Conservation (phyloP, 2,888 invertebrate species). For the Apamea sordens region DNA sequence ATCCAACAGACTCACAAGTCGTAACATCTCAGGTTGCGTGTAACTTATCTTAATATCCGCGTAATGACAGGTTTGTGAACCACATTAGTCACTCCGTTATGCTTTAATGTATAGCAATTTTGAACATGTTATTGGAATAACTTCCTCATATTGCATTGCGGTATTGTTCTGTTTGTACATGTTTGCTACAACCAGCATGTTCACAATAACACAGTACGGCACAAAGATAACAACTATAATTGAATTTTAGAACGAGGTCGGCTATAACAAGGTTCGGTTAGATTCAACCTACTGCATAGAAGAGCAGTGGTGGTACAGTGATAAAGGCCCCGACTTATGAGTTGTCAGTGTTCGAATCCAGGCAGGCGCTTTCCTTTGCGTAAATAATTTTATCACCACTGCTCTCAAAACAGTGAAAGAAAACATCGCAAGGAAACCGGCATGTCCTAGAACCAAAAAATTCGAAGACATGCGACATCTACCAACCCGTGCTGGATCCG, state of each 20-base stretch:
- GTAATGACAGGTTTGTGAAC: constrained; percentile 66
- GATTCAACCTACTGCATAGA: no score
- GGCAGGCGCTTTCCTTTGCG: no score
- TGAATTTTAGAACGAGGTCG: constrained; percentile 19
- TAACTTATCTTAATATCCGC: constrained; percentile 59
- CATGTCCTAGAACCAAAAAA: no score
- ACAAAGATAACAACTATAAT: constrained; percentile 23
- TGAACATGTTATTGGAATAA: constrained; percentile 53
- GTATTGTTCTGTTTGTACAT: constrained; percentile 20
- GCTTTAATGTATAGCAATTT: constrained; percentile 64
- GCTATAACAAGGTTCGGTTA: background rate
- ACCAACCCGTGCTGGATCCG: no score
- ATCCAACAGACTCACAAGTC: constrained; percentile 53
- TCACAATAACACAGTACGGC: constrained; percentile 24
- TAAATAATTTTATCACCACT: no score
- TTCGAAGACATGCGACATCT: no score
- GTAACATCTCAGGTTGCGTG: constrained; percentile 61
- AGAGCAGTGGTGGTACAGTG: no score
- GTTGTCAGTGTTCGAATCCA: no score
- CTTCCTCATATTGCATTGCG: constrained; percentile 64
- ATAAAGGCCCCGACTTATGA: no score
- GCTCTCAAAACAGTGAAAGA: no score
- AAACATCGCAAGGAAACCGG: no score
- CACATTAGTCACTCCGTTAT: constrained; percentile 58
- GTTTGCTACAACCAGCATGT: constrained; percentile 24